phyloP scores from a whole-genome alignment of 2,113 vertebrate genomes.

The Helogale parvula region DNA sequence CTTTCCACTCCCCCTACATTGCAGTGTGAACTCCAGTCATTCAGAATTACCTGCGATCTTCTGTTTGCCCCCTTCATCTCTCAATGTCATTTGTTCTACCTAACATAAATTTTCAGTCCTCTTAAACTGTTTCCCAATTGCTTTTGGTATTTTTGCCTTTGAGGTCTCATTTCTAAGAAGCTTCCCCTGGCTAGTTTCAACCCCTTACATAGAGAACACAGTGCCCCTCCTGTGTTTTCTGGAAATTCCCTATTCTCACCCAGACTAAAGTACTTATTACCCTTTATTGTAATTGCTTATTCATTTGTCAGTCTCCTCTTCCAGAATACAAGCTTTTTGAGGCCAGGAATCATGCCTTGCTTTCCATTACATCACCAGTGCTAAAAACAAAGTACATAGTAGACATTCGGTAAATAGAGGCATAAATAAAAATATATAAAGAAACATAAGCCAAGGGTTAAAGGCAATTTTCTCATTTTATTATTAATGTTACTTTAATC shows the following conservation, averaged over 20 bases:
- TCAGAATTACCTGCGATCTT: not conserved
- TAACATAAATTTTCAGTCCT: not conserved
- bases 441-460: not conserved
- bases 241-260: not conserved
- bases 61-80: no score
- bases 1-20: not conserved
- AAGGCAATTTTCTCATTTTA: not conserved
- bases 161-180: not conserved
- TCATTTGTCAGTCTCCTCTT: not conserved
- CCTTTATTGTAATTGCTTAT: not conserved
- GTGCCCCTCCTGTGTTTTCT: not conserved
- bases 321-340: not conserved
- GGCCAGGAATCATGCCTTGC: not conserved
- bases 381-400: not conserved
- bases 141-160: not conserved
- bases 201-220: not conserved
- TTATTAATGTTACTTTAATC: slow-evolving; percentile 8
- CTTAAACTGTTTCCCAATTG: not conserved
- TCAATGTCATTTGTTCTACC: not conserved
- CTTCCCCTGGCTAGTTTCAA: not conserved
- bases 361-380: not conserved
- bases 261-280: not conserved
- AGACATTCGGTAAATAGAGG: not conserved
- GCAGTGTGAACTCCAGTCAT: not conserved
- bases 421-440: not conserved